These are phyloP conservation scores for Zoanthus sansibaricus DNA, from an alignment of 92 coral and sea anemone species.

Conservation along the genomic window DNA sequence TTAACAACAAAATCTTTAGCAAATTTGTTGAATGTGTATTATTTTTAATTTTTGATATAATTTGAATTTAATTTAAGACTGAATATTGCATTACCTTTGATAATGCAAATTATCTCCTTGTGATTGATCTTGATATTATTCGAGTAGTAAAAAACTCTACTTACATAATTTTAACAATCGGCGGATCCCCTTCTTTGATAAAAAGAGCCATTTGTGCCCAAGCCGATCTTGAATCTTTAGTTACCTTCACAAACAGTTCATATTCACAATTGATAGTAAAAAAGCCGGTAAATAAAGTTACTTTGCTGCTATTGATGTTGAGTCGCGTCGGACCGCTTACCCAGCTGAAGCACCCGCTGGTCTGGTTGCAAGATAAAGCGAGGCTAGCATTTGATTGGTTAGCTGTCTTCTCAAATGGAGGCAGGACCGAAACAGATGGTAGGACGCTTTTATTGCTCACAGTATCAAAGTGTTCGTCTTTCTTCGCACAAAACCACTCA, in stretches of 20 bases:
- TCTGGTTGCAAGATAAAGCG: conserved; percentile 21
- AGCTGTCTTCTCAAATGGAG: conserved; percentile 5
- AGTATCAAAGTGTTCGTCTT: conserved; percentile 26
- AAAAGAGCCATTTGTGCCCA: conserved; percentile 40
- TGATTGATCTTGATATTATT: too few relatives aligned
- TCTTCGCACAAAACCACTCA: conserved; percentile 78
- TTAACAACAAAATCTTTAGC: too few relatives aligned
- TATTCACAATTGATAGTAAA: conserved; percentile 55
- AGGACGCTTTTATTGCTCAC: conserved; percentile 49
- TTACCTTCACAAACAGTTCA: conserved; percentile 53
- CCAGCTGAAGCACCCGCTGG: conserved; percentile 74
- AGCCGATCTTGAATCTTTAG: conserved; percentile 65
- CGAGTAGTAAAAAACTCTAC: conserved; percentile 13
- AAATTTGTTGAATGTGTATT: too few relatives aligned
- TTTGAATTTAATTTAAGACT: too few relatives aligned
- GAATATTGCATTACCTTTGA: too few relatives aligned
- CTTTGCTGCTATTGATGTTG: conserved; percentile 12
- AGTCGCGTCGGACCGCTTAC: conserved; percentile 73
- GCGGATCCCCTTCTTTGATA: conserved; percentile 77
- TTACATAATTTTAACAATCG: conserved; percentile 70
- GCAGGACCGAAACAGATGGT: conserved; percentile 49
- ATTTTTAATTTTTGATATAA: too few relatives aligned
- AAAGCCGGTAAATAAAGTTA: conserved; percentile 54
- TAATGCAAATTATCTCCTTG: too few relatives aligned
- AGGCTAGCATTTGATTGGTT: conserved; percentile 35